Evolutionary conservation across 2,797 vertebrate species (phyloP).

Genomic region (Anableps anableps): DNA sequence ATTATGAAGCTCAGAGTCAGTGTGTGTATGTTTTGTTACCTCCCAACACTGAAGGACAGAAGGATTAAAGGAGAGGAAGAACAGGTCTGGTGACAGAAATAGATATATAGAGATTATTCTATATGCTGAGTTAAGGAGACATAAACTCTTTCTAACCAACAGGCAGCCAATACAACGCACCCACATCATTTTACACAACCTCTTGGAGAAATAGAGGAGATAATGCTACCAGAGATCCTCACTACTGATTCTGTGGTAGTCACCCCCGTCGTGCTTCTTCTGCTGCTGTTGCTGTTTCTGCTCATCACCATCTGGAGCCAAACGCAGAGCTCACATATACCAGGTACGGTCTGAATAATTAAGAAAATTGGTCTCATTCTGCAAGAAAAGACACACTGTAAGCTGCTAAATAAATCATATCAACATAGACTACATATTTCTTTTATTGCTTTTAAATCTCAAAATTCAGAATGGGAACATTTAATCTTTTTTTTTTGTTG

Average conservation of each 20-base stretch:
- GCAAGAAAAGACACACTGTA: neutral
- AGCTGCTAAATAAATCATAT: neutral
- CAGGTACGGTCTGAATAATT: slow-evolving; percentile 77
- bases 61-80: slow-evolving; percentile 22
- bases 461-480: neutral
- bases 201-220: slow-evolving; percentile 46
- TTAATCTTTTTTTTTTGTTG: neutral
- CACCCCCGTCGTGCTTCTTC: slow-evolving; percentile 77
- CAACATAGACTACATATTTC: neutral
- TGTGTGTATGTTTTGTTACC: slow-evolving; percentile 1
- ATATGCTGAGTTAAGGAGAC: slow-evolving; percentile 35
- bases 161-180: neutral
- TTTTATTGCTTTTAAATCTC: neutral
- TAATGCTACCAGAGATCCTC: slow-evolving; percentile 70
- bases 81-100: slow-evolving; percentile 67
- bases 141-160: slow-evolving; percentile 7
- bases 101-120: slow-evolving; percentile 56
- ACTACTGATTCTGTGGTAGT: slow-evolving; percentile 69
- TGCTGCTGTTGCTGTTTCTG: slow-evolving; percentile 80
- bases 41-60: slow-evolving; percentile 54
- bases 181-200: slow-evolving; percentile 6
- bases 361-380: neutral
- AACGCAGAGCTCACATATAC: slow-evolving; percentile 77
- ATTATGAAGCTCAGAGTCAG: neutral
- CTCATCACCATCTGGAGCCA: slow-evolving; percentile 77